Evolutionary conservation across 2,113 vertebrate species (phyloP), one percentile per base, ranked within the genome.

Genomic region (Hiodon tergisus): DNA sequence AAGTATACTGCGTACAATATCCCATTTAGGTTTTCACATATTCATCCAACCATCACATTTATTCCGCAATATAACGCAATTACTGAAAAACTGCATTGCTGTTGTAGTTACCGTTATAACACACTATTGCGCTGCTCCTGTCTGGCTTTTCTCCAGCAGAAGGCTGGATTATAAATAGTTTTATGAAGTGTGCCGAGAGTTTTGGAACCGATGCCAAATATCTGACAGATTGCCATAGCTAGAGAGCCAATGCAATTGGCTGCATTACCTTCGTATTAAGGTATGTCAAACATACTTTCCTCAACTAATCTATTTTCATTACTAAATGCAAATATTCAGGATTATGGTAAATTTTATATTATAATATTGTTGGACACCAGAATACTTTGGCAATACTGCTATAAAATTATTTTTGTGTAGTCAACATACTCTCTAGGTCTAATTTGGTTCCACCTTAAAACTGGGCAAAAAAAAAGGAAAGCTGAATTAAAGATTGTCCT

Each of bases 391-490:
- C 58, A 9, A 14, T 59, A 9, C 14, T 14, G 9, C 14, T 59
- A 4, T 14, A 59, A 31, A 31, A 31, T 31, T 31, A 31, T 31
- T 31, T 4, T 59, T 59, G 3, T 11, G 8, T 14, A 59, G 9
- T 59, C 9, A 59, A 11, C 8, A 3, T 59, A 9, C 14, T 3
- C 14, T 71, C 69, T 14, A 13, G 55, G 6, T 57, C 31, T n/a
- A 6, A 46, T 74, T 57, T 62, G 5, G 72, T 77, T 86, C 88
- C 86, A 90, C 89, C 89, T 92, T 91, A 90, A 91, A 84, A 83
- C 62, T 6, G n/a, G 11, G 31, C 48, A 76, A 67, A 55, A 76
- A 80, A 80, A 79, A 67, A 73, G 73, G 74, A 79, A 80, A 76
- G 74, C 69, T 46, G 58, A 81, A 57, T 79, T 71, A 65, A 77